phyloP scores from a whole-genome alignment of 1,140 invertebrate genomes.

The Calliphora vicina region DNA sequence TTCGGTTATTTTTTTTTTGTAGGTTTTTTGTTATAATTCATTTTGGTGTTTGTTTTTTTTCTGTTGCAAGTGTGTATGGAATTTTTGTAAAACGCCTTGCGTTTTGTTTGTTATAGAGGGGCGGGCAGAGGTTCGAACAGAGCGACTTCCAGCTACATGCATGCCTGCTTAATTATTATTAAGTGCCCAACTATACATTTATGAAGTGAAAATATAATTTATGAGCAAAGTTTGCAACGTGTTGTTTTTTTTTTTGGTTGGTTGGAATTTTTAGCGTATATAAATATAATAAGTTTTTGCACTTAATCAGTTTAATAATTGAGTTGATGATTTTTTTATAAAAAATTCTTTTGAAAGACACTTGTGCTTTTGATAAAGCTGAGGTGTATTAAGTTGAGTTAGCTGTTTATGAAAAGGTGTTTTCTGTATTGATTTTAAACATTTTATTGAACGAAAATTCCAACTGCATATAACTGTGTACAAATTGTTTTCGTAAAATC shows the following conservation, averaged over 20 bases:
- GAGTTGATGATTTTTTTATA: neutral
- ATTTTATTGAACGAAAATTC: too few species aligned
- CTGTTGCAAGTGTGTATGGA: neutral
- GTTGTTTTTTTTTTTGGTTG: neutral
- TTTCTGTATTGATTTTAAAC: too few species aligned
- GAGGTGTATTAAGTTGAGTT: neutral
- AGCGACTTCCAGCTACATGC: neutral
- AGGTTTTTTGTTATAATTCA: neutral
- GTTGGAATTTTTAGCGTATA: neutral
- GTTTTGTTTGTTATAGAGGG: neutral
- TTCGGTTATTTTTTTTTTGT: neutral
- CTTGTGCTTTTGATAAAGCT: too few species aligned
- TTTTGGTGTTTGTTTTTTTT: neutral
- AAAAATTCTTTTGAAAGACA: neutral
- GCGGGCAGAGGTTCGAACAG: neutral
- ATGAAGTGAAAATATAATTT: constrained; percentile 41
- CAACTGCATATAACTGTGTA: too few species aligned
- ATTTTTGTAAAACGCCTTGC: neutral
- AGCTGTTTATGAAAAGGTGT: neutral
- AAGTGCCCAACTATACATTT: constrained; percentile 40
- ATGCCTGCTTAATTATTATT: constrained; percentile 41
- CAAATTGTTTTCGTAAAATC: too few species aligned
- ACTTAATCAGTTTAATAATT: neutral
- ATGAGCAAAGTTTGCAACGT: constrained; percentile 32
- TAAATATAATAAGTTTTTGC: neutral